These are phyloP conservation scores for Chroicocephalus ridibundus DNA, from an alignment of 2,113 vertebrate genomes.

Conservation along the genomic window DNA sequence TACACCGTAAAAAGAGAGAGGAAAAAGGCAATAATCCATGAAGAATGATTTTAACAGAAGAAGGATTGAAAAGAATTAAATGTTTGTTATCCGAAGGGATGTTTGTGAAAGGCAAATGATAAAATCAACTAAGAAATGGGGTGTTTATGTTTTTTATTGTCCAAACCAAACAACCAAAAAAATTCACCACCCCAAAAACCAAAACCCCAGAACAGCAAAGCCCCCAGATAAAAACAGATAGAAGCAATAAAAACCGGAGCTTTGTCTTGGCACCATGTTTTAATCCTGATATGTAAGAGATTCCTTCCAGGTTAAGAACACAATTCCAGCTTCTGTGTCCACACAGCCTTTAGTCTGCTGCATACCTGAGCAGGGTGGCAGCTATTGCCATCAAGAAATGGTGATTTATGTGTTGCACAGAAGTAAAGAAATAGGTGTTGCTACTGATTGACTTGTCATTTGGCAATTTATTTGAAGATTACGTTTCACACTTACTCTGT, in stretches of 20 bases:
- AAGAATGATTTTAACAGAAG: not conserved
- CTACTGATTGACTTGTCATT: not conserved
- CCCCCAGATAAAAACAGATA: not conserved
- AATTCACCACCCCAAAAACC: not conserved
- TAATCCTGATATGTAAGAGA: not conserved
- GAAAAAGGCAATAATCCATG: not conserved
- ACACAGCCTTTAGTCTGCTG: not conserved
- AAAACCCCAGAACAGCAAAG: not conserved
- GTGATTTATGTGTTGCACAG: not conserved
- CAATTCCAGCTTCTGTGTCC: not conserved
- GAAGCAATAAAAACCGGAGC: not conserved
- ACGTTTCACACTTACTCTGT: not conserved
- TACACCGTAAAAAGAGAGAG: not conserved
- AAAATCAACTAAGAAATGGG: not conserved
- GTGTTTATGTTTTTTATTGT: not conserved
- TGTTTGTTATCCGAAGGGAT: not conserved
- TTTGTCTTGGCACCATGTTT: not conserved
- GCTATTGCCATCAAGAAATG: not conserved
- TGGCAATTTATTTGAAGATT: not conserved
- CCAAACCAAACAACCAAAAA: not conserved
- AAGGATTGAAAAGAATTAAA: not conserved
- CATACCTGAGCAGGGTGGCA: not conserved
- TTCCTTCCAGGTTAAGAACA: not conserved
- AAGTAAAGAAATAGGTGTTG: not conserved
- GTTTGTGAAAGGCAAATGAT: not conserved